Base-by-base conservation (phyloP, 2,797 vertebrate species). In the Coilia nasus region DNA sequence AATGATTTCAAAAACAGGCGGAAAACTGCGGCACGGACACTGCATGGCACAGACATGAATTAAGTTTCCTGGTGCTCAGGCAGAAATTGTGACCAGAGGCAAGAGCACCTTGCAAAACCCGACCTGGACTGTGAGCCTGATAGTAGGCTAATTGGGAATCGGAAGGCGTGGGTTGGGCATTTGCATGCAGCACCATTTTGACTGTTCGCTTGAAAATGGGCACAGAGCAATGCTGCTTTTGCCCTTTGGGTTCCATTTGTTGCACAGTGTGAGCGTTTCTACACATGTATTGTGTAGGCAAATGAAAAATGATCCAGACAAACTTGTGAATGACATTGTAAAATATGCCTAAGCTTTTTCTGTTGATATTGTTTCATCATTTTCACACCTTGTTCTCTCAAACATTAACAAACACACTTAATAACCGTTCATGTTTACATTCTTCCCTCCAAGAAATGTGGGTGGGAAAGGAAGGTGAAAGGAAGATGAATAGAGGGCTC, bases 1-100 rank as follows among this genome's bases (percentile, higher is more conserved):
- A 19, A 78, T 44, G 19, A 78, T 78, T 78, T 12, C 0, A 78
- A 78, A 78, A 78, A 78, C 35, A 71, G 14, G 14, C 67, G 14
- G 67, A 71, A 71, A 14, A 17, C 67, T 71, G 25, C n/a, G 57
- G 21, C 57, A 60, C 21, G n/a, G 23, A 21, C 6, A 21, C 31
- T 19, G 71, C 17, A 6, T 17, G 35, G 31, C 71, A 78, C 71
- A 6, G 35, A n/a, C 35, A 44, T 25, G 23, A 62, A n/a, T 86
- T 83, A 44, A 80, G 85, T 80, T 75, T 86, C 82, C 67, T 59
- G 75, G 81, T 78, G 71, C 35, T 78, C 31, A 78, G 19, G 31
- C 17, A 44, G n/a, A 57, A 82, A 50, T 19, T 82, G 46, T 15
- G 81, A 82, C 46, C n/a, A 25, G n/a, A 28, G 81, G 46, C 81